These are phyloP conservation scores for Plemyria rubiginata DNA, from an alignment of 2,888 invertebrate genomes.

Conservation along the genomic window DNA sequence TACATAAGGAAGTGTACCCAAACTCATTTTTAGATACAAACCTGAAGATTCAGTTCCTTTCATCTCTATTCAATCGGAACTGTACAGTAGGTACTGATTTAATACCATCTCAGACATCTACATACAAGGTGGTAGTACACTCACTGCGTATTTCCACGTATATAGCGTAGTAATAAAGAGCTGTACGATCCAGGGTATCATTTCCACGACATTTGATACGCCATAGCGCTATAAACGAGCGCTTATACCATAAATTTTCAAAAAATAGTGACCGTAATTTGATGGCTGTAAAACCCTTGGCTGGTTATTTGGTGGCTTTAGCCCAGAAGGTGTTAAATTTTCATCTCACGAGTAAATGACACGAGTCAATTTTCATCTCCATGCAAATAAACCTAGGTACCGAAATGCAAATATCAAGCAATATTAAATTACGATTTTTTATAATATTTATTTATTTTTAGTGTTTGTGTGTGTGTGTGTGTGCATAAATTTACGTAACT, in stretches of 20 bases:
- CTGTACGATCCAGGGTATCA: slow-evolving; percentile 32
- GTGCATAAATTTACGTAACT: too few species aligned
- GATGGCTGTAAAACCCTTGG: background rate
- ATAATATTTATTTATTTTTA: too few species aligned
- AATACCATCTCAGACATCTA: slow-evolving; percentile 9
- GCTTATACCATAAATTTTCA: slow-evolving; percentile 18
- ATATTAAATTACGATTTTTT: too few species aligned
- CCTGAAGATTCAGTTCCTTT: background rate
- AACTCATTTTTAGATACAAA: background rate
- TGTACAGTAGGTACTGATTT: background rate
- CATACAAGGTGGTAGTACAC: background rate
- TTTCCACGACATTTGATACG: slow-evolving; percentile 33
- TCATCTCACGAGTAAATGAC: too few species aligned
- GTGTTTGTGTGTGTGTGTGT: too few species aligned
- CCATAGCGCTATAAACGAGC: slow-evolving; percentile 31
- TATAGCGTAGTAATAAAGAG: slow-evolving; percentile 31
- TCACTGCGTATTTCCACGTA: slow-evolving; percentile 21
- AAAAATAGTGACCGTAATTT: background rate
- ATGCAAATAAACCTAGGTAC: too few species aligned
- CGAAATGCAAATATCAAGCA: too few species aligned
- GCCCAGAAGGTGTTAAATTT: too few species aligned
- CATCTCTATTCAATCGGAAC: slow-evolving; percentile 1
- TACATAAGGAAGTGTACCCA: too few species aligned
- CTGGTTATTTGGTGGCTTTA: too few species aligned
- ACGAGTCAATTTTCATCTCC: too few species aligned